Evolutionary conservation across 2,888 invertebrate genomes (phyloP).

Genomic region (Sesia bembeciformis): DNA sequence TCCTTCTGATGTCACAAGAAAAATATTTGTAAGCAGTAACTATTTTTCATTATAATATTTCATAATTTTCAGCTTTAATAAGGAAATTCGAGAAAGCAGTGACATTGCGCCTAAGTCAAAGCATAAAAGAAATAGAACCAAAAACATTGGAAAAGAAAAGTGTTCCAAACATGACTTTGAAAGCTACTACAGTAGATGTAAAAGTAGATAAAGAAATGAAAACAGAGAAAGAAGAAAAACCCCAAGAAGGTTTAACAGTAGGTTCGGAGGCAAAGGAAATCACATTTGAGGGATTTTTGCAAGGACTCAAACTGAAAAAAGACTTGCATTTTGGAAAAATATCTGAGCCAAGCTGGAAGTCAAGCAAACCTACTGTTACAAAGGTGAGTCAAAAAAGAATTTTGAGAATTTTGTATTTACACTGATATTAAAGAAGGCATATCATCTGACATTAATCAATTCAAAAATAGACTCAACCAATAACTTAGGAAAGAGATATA

Average conservation of each 20-base stretch:
- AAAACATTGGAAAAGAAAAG: not conserved
- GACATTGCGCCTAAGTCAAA: constrained; percentile 23
- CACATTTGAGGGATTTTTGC: constrained; percentile 48
- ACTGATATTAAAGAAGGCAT: too few species aligned
- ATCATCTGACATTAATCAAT: too few species aligned
- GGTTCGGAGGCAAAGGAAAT: constrained; percentile 46
- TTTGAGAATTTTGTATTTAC: too few species aligned
- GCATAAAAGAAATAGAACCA: constrained; percentile 16
- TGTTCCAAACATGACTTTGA: constrained; percentile 9
- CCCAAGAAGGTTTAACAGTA: constrained; percentile 25
- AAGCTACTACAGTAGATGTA: constrained; percentile 19
- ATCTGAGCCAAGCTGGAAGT: constrained; percentile 53
- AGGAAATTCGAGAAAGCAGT: constrained; percentile 46
- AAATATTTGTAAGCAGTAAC: too few species aligned
- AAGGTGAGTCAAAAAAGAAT: constrained; percentile 33
- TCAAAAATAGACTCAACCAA: too few species aligned
- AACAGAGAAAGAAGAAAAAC: constrained; percentile 20
- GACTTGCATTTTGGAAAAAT: constrained; percentile 58
- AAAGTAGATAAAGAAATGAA: constrained; percentile 10
- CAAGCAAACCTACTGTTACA: constrained; percentile 46
- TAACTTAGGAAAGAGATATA: too few species aligned
- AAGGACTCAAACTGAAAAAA: constrained; percentile 52
- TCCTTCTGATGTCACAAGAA: too few species aligned
- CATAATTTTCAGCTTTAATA: constrained; percentile 34
- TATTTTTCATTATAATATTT: too few species aligned